Conservation (phyloP, 2,888 invertebrate genomes). For the Drosophila meridiana region DNA sequence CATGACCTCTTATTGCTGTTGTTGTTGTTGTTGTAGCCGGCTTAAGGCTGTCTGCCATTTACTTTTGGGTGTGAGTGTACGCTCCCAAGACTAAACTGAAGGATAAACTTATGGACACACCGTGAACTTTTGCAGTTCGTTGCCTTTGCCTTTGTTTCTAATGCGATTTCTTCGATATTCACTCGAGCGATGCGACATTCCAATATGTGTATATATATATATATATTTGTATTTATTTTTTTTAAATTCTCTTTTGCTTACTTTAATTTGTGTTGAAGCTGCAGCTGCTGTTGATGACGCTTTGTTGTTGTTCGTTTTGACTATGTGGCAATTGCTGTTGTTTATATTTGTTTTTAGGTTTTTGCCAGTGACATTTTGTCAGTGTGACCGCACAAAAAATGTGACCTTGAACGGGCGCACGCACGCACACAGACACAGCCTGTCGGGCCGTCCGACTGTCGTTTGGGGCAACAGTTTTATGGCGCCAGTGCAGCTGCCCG, state of each 20-base stretch:
- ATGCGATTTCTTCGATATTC: constrained; percentile 17
- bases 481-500: constrained; percentile 40
- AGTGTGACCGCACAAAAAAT: constrained; percentile 41
- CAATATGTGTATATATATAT: constrained; percentile 3
- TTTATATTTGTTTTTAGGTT: constrained; percentile 46
- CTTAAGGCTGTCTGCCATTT: constrained; percentile 37
- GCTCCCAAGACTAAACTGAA: constrained; percentile 31
- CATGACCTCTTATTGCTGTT: constrained; percentile 31
- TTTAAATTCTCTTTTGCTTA: constrained; percentile 52
- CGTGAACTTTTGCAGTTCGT: constrained; percentile 17
- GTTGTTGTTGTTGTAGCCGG: constrained; percentile 37
- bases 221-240: not conserved
- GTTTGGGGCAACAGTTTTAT: constrained; percentile 42
- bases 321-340: constrained; percentile 22
- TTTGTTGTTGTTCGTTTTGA: constrained; percentile 13
- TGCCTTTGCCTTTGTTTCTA: constrained; percentile 17
- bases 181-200: constrained; percentile 24
- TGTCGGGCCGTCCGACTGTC: constrained; percentile 2
- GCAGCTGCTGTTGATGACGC: constrained; percentile 24
- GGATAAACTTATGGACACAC: constrained; percentile 42
- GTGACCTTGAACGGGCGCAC: constrained; percentile 66
- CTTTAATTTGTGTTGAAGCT: constrained; percentile 58
- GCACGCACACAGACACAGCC: constrained; percentile 20
- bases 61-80: constrained; percentile 23
- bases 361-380: constrained; percentile 65